Conservation (phyloP, 2,113 vertebrate species). For the Motacilla alba region DNA sequence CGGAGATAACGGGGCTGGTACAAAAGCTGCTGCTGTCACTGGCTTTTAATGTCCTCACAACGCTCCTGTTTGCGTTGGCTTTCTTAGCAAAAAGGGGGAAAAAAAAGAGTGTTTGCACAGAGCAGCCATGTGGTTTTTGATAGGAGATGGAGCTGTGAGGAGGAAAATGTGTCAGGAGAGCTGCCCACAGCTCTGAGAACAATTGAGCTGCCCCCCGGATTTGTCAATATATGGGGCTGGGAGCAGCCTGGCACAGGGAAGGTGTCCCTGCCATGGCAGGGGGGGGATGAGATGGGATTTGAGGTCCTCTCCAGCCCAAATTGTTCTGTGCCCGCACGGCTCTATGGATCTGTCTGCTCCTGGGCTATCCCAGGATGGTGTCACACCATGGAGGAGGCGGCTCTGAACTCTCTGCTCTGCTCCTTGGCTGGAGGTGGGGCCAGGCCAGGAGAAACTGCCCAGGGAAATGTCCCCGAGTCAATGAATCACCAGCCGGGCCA, state of each 20-base stretch:
- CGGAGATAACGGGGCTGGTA: background rate
- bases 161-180: background rate
- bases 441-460: background rate
- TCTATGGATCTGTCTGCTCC: background rate
- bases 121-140: background rate
- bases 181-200: background rate
- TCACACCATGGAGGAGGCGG: accelerated
- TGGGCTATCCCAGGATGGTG: background rate
- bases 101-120: background rate
- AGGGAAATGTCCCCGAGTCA: background rate
- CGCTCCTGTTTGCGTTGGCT: background rate
- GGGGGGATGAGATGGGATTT: too few relatives aligned
- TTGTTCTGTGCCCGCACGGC: background rate
- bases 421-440: background rate
- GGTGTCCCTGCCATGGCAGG: background rate
- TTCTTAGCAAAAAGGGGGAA: background rate
- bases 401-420: background rate
- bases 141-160: background rate
- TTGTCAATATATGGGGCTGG: accelerated
- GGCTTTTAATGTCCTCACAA: background rate
- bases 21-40: background rate
- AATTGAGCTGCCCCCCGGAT: background rate
- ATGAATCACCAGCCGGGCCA: constrained; percentile 2
- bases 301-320: background rate
- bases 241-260: background rate